phyloP scores from a whole-genome alignment of 2,113 vertebrate genomes.

The Sturnus vulgaris region DNA sequence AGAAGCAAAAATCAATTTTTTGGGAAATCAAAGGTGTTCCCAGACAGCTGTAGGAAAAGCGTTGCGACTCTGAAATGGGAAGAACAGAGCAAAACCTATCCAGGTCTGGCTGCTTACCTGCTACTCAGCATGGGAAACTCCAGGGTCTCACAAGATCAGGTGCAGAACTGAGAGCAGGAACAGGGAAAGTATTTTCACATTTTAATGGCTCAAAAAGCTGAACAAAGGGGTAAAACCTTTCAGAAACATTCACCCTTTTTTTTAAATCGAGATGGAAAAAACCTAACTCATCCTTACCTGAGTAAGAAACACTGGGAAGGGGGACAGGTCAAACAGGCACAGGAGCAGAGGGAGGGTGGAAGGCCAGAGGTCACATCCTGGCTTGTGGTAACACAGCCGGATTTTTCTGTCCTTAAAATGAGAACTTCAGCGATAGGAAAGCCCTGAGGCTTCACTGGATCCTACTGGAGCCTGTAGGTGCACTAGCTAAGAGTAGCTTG shows the following conservation, averaged over 20 bases:
- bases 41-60: not conserved
- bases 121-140: accelerated
- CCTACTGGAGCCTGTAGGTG: accelerated
- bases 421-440: accelerated
- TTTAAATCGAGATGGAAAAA: not conserved
- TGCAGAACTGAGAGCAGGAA: accelerated
- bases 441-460: accelerated
- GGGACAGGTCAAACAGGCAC: accelerated
- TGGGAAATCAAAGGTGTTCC: accelerated
- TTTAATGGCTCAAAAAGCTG: not conserved
- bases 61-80: accelerated
- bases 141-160: accelerated
- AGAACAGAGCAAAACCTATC: accelerated
- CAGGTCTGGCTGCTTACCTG: accelerated
- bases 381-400: accelerated
- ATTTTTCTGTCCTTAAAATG: not conserved
- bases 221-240: not conserved
- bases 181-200: not conserved
- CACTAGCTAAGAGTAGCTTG: accelerated
- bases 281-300: not conserved
- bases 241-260: not conserved
- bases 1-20: accelerated
- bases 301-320: not conserved
- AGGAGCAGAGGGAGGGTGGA: not conserved
- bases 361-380: accelerated